Evolutionary conservation across 35 echinoderm and acorn worm species (phyloP).

Genomic region (Ptychodera flava): DNA sequence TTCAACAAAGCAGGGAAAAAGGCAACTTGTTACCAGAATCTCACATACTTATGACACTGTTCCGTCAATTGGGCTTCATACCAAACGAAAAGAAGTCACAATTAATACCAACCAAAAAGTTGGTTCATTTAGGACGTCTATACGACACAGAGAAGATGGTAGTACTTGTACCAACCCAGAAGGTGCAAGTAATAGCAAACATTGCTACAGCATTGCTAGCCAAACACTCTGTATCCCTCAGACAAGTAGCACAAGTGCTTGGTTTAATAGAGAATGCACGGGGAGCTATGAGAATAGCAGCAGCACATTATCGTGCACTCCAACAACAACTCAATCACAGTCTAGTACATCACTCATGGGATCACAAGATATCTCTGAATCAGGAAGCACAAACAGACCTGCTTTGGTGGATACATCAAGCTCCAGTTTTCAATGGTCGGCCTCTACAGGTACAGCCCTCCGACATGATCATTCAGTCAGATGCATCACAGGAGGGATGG

Average conservation of each 20-base stretch:
- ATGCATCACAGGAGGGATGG: conserved; percentile 36
- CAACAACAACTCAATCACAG: neutral
- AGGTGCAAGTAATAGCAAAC: neutral
- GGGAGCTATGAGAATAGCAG: neutral
- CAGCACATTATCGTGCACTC: neutral
- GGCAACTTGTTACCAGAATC: neutral
- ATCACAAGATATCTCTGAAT: neutral
- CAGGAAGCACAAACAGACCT: neutral
- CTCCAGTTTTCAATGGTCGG: neutral
- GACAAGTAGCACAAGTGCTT: neutral
- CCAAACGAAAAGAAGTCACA: conserved; percentile 2
- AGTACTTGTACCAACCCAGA: neutral
- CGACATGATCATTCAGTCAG: conserved; percentile 11
- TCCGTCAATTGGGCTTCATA: conserved; percentile 9
- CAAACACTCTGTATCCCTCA: neutral
- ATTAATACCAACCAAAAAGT: neutral
- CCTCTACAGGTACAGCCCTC: conserved; percentile 6
- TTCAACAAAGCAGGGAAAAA: neutral
- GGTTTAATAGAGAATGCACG: neutral
- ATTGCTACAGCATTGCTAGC: neutral
- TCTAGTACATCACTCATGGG: neutral
- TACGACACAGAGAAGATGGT: neutral
- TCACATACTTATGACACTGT: neutral
- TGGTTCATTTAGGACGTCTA: neutral
- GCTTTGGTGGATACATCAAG: neutral